Conservation (phyloP, 2,113 vertebrate species). For the Parus major region DNA sequence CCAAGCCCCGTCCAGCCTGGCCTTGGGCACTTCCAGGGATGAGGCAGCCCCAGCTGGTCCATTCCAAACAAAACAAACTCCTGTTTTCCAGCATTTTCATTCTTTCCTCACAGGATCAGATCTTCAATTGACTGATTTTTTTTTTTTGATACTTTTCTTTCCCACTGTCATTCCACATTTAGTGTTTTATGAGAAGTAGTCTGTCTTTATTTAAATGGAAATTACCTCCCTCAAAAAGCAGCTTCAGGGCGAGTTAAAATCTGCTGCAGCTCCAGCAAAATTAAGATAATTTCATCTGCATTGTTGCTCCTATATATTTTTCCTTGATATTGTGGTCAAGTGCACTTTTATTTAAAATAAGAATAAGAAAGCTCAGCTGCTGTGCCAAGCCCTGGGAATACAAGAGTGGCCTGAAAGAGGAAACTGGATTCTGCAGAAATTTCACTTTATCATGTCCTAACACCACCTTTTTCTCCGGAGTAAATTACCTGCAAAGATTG, state of each 20-base stretch:
- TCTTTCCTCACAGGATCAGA: neutral
- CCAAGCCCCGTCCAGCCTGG: neutral
- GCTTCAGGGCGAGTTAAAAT: neutral
- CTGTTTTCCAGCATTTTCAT: neutral
- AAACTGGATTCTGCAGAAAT: neutral
- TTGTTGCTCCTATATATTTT: neutral
- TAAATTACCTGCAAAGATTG: slow-evolving; percentile 16
- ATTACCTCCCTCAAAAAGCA: neutral
- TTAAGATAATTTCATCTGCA: neutral
- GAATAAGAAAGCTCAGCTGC: neutral
- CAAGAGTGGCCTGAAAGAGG: neutral
- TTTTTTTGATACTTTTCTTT: neutral
- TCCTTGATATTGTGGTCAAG: neutral
- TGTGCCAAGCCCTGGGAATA: neutral
- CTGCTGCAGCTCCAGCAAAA: neutral
- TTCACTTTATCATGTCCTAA: neutral
- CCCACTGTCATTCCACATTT: neutral
- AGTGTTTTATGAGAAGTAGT: neutral
- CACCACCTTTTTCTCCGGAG: neutral
- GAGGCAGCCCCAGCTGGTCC: neutral
- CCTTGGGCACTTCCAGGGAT: neutral
- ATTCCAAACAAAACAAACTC: neutral
- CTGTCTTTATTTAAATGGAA: slow-evolving; percentile 5
- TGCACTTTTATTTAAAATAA: neutral
- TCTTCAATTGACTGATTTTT: neutral